A percentile compares a stretch with the other conserved stretches of the same genome.
Conservation (phyloP, 2,888 invertebrate genomes). For the Ophioninae sp. region DNA sequence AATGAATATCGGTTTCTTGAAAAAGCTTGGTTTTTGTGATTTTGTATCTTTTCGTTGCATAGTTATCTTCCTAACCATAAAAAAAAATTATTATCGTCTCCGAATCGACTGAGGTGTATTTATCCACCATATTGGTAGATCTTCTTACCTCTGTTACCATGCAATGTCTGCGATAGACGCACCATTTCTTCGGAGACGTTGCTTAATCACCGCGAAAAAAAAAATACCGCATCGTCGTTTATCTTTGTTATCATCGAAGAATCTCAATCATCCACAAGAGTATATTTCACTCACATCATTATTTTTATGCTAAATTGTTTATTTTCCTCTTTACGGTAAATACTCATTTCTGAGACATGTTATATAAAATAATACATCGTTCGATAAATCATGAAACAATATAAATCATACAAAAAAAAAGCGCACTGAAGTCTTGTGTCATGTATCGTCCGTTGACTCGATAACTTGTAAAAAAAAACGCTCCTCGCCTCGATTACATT, state of each 20-base stretch:
- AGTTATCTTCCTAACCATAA: background rate
- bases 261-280: background rate
- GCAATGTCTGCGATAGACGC: background rate
- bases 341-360: slow-evolving; percentile 66
- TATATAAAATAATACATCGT: slow-evolving; percentile 71
- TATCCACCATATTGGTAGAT: too few species aligned
- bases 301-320: slow-evolving; percentile 70
- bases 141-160: too few species aligned
- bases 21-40: background rate
- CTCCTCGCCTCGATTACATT: slow-evolving; percentile 25
- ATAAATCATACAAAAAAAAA: slow-evolving; percentile 57
- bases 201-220: background rate
- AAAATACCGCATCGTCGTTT: background rate
- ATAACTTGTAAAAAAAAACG: slow-evolving; percentile 39
- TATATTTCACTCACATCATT: background rate
- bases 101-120: too few species aligned
- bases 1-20: background rate
- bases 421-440: slow-evolving; percentile 42
- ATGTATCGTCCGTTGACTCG: slow-evolving; percentile 44
- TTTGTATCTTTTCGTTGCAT: background rate
- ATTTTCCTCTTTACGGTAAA: slow-evolving; percentile 72
- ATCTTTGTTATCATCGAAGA: background rate
- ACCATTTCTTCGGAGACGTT: background rate
- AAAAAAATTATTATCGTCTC: background rate
- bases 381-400: slow-evolving; percentile 63